Evolutionary conservation across 2,113 vertebrate species (phyloP), one percentile per base, ranked within the genome.

Genomic region (Raja brachyura): DNA sequence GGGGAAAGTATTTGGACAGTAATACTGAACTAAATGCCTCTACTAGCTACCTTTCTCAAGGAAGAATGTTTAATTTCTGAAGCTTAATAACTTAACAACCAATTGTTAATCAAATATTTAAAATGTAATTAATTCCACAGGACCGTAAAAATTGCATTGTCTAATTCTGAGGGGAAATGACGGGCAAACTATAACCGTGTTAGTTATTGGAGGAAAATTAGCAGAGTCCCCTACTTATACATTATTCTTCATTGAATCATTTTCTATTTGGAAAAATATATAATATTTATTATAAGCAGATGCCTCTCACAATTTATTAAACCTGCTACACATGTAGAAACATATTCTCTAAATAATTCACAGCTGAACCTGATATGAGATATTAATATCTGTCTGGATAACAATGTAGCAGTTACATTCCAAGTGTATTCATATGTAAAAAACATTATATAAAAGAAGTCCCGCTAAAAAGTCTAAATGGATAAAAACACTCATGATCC

Each of bases 81-180:
- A 66, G 25, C n/a, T 88, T 63, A 61, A 85, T 22, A 81, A 20
- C 78, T 22, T 48, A 54, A 56, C 48, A 63, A n/a, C 10, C 83
- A 86, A 86, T 63, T 56, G 28, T 86, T 63, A 86, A 86, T 63
- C 25, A 88, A 63, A 86, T 86, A 86, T 61, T 86, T 61, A 86
- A 86, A 25, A 86, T 9, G 22, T n/a, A 25, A 86, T 31, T 54
- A 61, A 86, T 86, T n/a, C 56, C 54, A 61, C 28, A 14, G 56
- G 56, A 61, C 81, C 61, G 25, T 59, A 88, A 88, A 85, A 25
- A 88, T 63, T 18, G 59, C n/a, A 66, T 18, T 63, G 61, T 66
- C n/a, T 63, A 6, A 31, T 88, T n/a, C 63, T 5, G n/a, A 31
- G 59, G 83, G 59, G 31, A 88, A 61, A 88, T 88, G 25, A 63